Conservation (phyloP, 2,797 vertebrate species). For the Microtus californicus region DNA sequence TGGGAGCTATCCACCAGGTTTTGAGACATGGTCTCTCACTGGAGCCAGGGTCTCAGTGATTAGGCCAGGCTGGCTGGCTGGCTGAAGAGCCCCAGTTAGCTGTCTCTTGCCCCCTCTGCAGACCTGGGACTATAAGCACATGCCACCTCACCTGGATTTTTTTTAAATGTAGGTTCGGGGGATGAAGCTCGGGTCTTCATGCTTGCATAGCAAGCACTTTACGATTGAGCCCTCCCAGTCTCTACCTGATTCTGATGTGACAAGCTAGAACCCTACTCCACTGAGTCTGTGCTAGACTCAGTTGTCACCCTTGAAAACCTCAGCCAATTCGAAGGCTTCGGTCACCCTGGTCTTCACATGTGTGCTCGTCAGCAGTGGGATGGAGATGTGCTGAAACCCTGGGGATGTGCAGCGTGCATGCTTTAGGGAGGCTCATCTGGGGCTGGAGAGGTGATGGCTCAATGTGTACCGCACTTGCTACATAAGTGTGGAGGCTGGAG, state of each 20-base stretch:
- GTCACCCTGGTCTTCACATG: not conserved
- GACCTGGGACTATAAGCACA: not conserved
- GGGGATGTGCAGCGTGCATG: not conserved
- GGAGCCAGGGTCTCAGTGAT: not conserved
- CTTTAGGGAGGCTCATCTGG: not conserved
- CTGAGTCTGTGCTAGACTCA: not conserved
- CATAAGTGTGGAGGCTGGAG: not conserved
- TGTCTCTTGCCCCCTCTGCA: not conserved
- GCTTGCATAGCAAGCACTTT: too few relatives aligned
- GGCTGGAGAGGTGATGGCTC: not conserved
- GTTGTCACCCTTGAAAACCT: conserved; percentile 16
- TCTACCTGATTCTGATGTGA: not conserved
- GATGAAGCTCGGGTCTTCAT: not conserved
- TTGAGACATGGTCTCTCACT: not conserved
- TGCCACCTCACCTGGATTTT: not conserved
- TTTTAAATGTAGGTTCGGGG: not conserved
- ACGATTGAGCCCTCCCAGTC: not conserved
- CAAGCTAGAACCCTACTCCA: not conserved
- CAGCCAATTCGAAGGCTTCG: not conserved
- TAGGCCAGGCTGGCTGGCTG: not conserved
- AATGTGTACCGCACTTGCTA: not conserved
- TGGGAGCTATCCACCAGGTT: not conserved
- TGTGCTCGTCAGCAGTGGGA: not conserved
- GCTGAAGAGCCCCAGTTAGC: not conserved
- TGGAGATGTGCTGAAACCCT: not conserved